Percentiles rank a stretch among this genome's conserved stretches.
These are phyloP conservation scores for Stichopus horrens DNA, from an alignment of 53 echinoderm and acorn worm species.

Conservation along the genomic window DNA sequence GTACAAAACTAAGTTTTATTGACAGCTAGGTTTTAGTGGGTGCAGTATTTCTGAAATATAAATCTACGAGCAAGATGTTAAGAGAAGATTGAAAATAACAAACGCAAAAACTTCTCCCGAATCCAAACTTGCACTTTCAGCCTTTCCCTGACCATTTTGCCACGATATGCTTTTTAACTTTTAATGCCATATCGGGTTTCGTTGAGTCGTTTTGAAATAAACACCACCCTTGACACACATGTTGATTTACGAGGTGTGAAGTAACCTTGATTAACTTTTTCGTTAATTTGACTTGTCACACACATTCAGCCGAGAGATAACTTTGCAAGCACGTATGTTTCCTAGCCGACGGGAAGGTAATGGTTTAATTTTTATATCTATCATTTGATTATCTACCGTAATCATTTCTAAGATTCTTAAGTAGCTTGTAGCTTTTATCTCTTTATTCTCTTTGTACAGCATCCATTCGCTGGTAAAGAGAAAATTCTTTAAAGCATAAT, in stretches of 20 bases:
- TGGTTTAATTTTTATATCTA: background rate
- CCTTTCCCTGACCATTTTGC: background rate
- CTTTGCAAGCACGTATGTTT: conserved; percentile 6
- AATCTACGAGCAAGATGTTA: no score
- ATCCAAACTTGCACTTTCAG: background rate
- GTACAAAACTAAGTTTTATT: no score
- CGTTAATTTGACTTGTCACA: background rate
- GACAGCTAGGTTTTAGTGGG: no score
- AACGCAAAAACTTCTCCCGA: no score
- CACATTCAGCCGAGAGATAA: conserved; percentile 1
- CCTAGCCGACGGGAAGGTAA: background rate
- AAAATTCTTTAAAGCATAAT: no score
- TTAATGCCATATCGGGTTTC: background rate
- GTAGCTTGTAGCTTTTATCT: no score
- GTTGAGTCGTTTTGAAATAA: background rate
- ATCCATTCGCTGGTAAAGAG: no score
- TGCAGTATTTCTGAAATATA: no score
- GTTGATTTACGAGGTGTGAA: background rate
- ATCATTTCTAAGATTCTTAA: background rate
- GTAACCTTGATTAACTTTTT: conserved; percentile 16
- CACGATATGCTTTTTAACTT: background rate
- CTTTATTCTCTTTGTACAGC: no score
- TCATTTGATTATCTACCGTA: background rate
- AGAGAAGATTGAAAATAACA: no score
- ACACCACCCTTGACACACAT: background rate